Evolutionary conservation across 2,888 invertebrate genomes (phyloP).

Genomic region (Drosophila austrosaltans): DNA sequence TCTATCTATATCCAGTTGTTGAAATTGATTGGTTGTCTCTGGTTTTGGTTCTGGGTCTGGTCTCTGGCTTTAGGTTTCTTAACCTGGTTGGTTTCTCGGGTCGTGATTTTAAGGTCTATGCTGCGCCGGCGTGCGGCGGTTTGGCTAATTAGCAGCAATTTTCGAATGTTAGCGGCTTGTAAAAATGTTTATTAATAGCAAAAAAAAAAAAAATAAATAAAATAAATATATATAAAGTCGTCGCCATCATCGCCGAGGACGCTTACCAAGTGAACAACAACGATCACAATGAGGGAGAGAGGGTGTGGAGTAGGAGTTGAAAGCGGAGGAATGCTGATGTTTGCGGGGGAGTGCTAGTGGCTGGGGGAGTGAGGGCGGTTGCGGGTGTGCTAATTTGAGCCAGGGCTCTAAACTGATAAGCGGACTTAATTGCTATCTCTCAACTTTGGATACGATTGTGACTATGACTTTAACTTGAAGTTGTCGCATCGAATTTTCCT

Average conservation of each 20-base stretch:
- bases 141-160: slow-evolving; percentile 75
- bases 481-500: slow-evolving; percentile 65
- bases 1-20: neutral
- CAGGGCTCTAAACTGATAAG: slow-evolving; percentile 69
- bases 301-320: neutral
- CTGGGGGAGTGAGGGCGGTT: neutral
- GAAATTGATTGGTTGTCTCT: neutral
- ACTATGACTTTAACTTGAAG: slow-evolving; percentile 38
- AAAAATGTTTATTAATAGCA: slow-evolving; percentile 68
- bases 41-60: neutral
- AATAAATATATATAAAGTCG: slow-evolving; percentile 9
- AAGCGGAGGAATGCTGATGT: neutral
- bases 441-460: slow-evolving; percentile 27
- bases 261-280: slow-evolving; percentile 25
- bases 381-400: slow-evolving; percentile 64
- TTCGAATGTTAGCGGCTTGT: slow-evolving; percentile 77
- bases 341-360: slow-evolving; percentile 16
- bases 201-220: slow-evolving; percentile 7
- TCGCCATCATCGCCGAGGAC: slow-evolving; percentile 58
- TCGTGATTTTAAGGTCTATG: slow-evolving; percentile 69
- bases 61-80: neutral
- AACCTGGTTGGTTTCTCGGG: slow-evolving; percentile 19
- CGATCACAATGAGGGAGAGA: slow-evolving; percentile 2
- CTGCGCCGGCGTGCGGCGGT: slow-evolving; percentile 73
- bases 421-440: slow-evolving; percentile 68